Evolutionary conservation across 1,140 invertebrate genomes (phyloP), one percentile per base, ranked within the genome.

Genomic region (Apis mellifera): DNA sequence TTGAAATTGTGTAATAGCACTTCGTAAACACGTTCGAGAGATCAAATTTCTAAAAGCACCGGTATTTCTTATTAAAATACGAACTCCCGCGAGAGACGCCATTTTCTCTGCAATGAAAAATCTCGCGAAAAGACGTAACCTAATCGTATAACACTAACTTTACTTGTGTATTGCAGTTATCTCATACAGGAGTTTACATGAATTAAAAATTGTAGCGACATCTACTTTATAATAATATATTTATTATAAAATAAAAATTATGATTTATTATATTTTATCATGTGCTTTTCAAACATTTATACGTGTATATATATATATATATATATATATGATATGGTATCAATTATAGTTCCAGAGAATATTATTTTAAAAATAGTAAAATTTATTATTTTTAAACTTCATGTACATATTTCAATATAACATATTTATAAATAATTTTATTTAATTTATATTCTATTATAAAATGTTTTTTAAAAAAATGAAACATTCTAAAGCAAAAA

Each of bases 21-120:
- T 71, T 42, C 68, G 70, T 60, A 75, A 59, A 70, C 70, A 48
- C 12, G 90, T 68, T 21, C 84, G 84, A 59, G 23, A 62, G 26
- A 87, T 60, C 11, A 82, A 68, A 71, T 82, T 89, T 60, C 76
- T 90, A 65, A 92, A 48, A 62, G 81, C 77, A 80, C 90, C 88
- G 84, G 88, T 72, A 70, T 89, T 91, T 85, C 88, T 90, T 26
- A 83, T 70, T 12, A 92, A 85, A 62, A 91, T 50, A 78, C 91
- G 88, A 21, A 86, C 80, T 84, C 89, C 69, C 52, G 68, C 71
- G 52, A 91, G 83, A 66, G 90, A 87, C 90, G 91, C 91, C 91
- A 92, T 92, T 92, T 89, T 90, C 78, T 73, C 32, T 70, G 50
- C 75, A 75, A 60, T 32, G 19, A 62, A 82, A 84, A 66, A 32